phyloP scores from a whole-genome alignment of 1,140 invertebrate genomes.

The Heliconius hewitsoni region DNA sequence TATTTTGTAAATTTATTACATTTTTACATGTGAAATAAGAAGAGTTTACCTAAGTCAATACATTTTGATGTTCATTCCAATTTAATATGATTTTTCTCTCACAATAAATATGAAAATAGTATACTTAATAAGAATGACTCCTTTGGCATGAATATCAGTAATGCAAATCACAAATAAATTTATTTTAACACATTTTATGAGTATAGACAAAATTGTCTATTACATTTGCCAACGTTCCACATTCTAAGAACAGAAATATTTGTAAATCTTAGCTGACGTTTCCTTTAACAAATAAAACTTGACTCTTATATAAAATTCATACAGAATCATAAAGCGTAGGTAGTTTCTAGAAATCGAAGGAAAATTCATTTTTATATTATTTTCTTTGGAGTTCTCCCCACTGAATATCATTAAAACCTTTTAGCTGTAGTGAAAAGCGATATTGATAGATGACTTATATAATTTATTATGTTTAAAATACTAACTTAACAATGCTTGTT shows the following conservation, averaged over 20 bases:
- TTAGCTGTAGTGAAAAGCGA: neutral
- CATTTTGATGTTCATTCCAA: too few species aligned
- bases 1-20: too few species aligned
- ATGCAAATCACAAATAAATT: too few species aligned
- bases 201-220: neutral
- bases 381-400: conserved; percentile 5
- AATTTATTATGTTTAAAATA: neutral
- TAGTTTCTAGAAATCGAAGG: neutral
- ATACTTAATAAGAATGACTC: too few species aligned
- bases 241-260: neutral
- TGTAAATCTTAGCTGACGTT: conserved; percentile 5
- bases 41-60: too few species aligned
- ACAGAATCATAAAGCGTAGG: neutral
- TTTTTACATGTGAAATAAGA: too few species aligned
- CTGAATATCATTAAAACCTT: neutral
- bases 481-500: neutral
- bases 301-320: conserved; percentile 11
- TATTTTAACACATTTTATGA: too few species aligned
- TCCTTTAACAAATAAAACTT: conserved; percentile 2
- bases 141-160: too few species aligned
- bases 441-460: neutral
- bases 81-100: too few species aligned
- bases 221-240: neutral
- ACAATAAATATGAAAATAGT: too few species aligned
- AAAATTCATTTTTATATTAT: neutral